Evolutionary conservation across 2,888 invertebrate species (phyloP).

Genomic region (Muschampia staudingeri): DNA sequence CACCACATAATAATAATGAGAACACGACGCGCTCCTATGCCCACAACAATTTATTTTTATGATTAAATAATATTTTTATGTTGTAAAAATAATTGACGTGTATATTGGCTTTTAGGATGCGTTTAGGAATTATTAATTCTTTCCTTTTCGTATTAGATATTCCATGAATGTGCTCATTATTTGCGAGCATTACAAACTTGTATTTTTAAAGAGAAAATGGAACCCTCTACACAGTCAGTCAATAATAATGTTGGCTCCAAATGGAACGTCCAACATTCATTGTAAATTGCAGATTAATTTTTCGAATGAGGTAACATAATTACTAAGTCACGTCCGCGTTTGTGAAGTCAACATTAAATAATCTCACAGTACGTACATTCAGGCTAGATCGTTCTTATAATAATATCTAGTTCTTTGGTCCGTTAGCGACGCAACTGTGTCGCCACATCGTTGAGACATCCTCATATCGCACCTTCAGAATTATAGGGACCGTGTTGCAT

Average conservation of each 20-base stretch:
- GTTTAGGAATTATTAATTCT: not conserved
- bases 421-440: slow-evolving; percentile 51
- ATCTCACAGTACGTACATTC: slow-evolving; percentile 12
- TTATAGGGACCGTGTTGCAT: too few relatives aligned
- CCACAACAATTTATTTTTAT: not conserved
- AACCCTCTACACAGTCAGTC: not conserved
- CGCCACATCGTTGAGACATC: slow-evolving; percentile 38
- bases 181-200: not conserved
- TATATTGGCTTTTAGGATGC: not conserved
- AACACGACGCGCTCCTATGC: slow-evolving; percentile 34
- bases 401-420: slow-evolving; percentile 57
- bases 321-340: not conserved
- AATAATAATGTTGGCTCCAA: not conserved
- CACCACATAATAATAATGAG: not conserved
- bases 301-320: too few relatives aligned
- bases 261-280: not conserved
- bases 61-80: slow-evolving; percentile 3
- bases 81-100: slow-evolving; percentile 31
- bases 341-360: not conserved
- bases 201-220: not conserved
- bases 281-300: not conserved
- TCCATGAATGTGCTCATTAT: not conserved
- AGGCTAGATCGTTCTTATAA: slow-evolving; percentile 41
- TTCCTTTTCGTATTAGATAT: not conserved
- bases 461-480: not conserved